phyloP scores from a whole-genome alignment of 2,797 vertebrate genomes.

The Manis pentadactyla region DNA sequence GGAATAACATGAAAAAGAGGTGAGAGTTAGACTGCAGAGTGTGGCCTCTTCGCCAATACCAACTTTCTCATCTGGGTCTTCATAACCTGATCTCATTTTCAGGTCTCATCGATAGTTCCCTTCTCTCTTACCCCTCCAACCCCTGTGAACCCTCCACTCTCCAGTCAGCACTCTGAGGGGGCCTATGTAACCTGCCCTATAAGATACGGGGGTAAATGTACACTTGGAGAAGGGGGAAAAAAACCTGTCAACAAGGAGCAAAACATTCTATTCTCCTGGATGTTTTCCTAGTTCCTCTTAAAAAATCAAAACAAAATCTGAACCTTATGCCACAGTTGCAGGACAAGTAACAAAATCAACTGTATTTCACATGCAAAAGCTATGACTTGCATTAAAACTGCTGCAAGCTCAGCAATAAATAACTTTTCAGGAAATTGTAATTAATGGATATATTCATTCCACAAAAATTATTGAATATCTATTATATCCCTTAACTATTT shows the following conservation, averaged over 20 bases:
- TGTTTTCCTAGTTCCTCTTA: background rate
- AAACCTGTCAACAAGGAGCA: background rate
- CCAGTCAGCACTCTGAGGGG: background rate
- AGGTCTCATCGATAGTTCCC: background rate
- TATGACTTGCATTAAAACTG: background rate
- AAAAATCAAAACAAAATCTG: background rate
- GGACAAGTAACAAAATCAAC: conserved; percentile 44
- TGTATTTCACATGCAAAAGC: conserved; percentile 23
- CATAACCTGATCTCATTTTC: background rate
- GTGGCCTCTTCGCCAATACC: background rate
- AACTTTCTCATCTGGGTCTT: background rate
- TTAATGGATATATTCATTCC: conserved; percentile 23
- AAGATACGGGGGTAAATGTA: background rate
- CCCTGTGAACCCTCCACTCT: background rate
- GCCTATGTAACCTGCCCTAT: too few species aligned
- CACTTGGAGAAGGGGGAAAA: background rate
- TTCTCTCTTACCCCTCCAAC: background rate
- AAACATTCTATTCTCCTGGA: background rate
- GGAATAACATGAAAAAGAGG: background rate
- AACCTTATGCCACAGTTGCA: background rate
- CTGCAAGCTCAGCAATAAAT: background rate
- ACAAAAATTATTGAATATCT: conserved; percentile 16
- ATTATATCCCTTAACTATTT: background rate
- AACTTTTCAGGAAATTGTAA: background rate
- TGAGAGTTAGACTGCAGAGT: background rate